Evolutionary conservation across 2,113 vertebrate species (phyloP).

Genomic region (Calyptommatus sinebrachiatus): DNA sequence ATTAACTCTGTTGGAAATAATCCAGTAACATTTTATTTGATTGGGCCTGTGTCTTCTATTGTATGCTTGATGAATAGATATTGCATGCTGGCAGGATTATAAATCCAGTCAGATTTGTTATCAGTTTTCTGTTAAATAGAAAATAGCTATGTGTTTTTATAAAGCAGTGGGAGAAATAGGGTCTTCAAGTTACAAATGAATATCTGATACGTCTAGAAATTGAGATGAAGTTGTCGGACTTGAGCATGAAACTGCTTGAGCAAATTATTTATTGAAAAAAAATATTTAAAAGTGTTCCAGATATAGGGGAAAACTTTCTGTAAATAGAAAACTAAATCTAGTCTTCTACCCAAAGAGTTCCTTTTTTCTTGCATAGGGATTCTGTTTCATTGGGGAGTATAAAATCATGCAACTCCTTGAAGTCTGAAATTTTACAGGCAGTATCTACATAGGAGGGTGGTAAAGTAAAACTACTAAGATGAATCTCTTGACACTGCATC

Average conservation of each 20-base stretch:
- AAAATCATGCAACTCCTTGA: not conserved
- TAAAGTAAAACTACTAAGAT: too few species aligned
- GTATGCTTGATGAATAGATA: conserved; percentile 5
- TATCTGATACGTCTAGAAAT: conserved; percentile 4
- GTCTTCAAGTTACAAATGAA: conserved; percentile 4
- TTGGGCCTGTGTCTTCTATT: conserved; percentile 1
- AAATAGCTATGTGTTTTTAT: conserved; percentile 24
- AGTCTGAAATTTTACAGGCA: not conserved
- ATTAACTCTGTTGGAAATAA: conserved; percentile 34
- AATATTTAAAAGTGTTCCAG: too few species aligned
- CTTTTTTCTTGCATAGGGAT: not conserved
- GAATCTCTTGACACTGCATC: too few species aligned
- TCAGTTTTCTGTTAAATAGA: conserved; percentile 26
- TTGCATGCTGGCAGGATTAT: conserved; percentile 27
- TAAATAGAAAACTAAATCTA: not conserved
- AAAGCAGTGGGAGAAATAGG: not conserved
- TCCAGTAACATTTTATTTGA: conserved; percentile 6
- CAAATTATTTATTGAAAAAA: too few species aligned
- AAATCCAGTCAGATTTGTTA: conserved; percentile 27
- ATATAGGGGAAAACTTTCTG: not conserved
- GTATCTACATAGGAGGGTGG: too few species aligned
- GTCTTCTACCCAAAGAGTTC: not conserved
- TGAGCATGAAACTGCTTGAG: not conserved
- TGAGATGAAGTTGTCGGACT: not conserved
- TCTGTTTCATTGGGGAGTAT: not conserved